Conservation (phyloP, 2,888 invertebrate species). For the Allygus modestus region DNA sequence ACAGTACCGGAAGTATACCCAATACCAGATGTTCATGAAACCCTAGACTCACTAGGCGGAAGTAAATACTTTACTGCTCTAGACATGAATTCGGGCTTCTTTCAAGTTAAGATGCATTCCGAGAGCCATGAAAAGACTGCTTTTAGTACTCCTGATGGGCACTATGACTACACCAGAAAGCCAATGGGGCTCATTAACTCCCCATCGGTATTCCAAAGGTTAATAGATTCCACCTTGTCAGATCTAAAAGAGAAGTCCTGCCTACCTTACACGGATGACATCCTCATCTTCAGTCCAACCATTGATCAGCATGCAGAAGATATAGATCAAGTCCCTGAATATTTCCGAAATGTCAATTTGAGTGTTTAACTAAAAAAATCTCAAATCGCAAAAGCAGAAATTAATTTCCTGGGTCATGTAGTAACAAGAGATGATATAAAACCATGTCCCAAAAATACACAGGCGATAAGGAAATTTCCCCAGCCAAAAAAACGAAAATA, state of each 20-base stretch:
- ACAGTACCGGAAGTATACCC: too few relatives aligned
- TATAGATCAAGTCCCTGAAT: too few relatives aligned
- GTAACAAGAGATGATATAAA: background rate
- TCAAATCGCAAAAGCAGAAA: slow-evolving; percentile 6
- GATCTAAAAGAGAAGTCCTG: slow-evolving; percentile 10
- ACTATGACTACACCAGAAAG: slow-evolving; percentile 22
- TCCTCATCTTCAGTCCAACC: background rate
- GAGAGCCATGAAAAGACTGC: slow-evolving; percentile 57
- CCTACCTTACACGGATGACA: slow-evolving; percentile 31
- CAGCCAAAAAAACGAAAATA: background rate
- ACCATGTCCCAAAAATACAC: background rate
- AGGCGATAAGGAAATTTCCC: background rate
- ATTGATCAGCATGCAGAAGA: slow-evolving; percentile 7
- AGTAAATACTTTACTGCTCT: slow-evolving; percentile 65
- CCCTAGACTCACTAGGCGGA: slow-evolving; percentile 66
- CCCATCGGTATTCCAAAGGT: background rate
- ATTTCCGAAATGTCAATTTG: background rate
- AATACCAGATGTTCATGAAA: slow-evolving; percentile 64
- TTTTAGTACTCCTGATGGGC: slow-evolving; percentile 18
- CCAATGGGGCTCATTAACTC: slow-evolving; percentile 21
- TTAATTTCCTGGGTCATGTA: slow-evolving; percentile 1
- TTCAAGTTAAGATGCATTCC: slow-evolving; percentile 65
- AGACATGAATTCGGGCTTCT: slow-evolving; percentile 66
- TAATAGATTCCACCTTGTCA: background rate
- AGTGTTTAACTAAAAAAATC: background rate